A percentile compares a stretch with the other conserved stretches of the same genome.
phyloP scores from a whole-genome alignment of 2,797 vertebrate genomes.

The Chrysocyon brachyurus region DNA sequence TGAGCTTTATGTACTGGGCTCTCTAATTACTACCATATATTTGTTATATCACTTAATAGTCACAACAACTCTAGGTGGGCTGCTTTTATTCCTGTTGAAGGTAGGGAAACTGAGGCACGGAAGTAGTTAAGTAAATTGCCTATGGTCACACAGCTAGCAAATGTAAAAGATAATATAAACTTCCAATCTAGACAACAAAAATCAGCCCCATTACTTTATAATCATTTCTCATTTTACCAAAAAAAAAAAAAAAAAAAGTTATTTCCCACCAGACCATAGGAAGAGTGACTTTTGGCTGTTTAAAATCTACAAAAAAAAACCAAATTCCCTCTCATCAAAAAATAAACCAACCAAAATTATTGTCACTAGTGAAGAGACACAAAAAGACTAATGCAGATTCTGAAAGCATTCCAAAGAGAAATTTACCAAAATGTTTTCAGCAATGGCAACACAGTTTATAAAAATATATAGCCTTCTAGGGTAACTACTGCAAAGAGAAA shows the following conservation, averaged over 20 bases:
- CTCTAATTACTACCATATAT: neutral
- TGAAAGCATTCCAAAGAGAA: neutral
- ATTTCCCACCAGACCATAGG: neutral
- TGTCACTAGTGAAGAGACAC: neutral
- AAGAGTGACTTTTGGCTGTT: neutral
- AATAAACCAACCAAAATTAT: neutral
- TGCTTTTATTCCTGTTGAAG: neutral
- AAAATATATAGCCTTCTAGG: neutral
- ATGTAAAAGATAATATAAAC: neutral
- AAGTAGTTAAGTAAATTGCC: neutral
- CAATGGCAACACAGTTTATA: neutral
- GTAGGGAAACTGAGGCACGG: neutral
- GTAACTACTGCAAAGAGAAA: neutral
- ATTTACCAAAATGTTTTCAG: neutral
- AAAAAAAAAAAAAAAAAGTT: neutral
- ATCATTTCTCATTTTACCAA: neutral
- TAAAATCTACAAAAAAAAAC: neutral
- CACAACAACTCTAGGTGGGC: neutral
- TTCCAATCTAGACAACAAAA: neutral
- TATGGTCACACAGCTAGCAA: neutral
- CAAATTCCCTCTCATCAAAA: conserved; percentile 6
- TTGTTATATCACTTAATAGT: neutral
- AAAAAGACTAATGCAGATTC: neutral
- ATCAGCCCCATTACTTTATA: neutral
- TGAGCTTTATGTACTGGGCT: neutral